Base-by-base conservation (phyloP, 23 tunicate species). In the Ascidia mentula region DNA sequence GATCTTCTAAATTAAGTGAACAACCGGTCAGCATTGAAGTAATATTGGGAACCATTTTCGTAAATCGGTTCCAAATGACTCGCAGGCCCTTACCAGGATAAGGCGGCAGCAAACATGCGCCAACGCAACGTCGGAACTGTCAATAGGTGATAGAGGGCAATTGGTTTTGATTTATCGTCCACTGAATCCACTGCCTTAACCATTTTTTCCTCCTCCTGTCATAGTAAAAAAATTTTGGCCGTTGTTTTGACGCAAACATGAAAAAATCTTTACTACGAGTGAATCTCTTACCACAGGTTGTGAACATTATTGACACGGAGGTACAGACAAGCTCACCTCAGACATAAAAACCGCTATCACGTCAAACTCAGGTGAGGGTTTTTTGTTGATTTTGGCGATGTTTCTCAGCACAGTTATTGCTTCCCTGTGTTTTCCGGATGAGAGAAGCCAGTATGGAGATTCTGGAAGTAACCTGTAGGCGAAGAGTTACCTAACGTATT, bases 371-470 rank as follows among this genome's bases (percentile, higher is more conserved):
- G 74, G 39, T 17, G 17, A 4, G 30, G 53, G 6, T 39, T 74
- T 74, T 31, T 46, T 46, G 65, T 80, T 80, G 30, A 9, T 24
- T 69, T 69, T 80, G 2, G 84, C 84, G 24, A 80, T 80, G 22
- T 70, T 80, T 1, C 32, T 32, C 35, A 80, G 59, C 37, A 65
- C 32, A 4, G 6, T 37, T 38, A 18, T 69, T 4, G 84, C 84
- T 61, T 80, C 78, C 12, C 35, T 13, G 84, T 33, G 17, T 80
- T 76, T 71, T 1, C 84, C 84, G 45, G 84, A 40, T 36, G 75
- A 80, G 35, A 80, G 75, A 36, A 70, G 45, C 84, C 84, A 80
- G 46, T 3, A 80, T 70, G 84, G 84, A 5, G 84, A 80, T 34
- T 80, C 84, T 2, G 76, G 76, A 5, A 80, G 31, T 18, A 80